Evolutionary conservation across 1,140 invertebrate genomes (phyloP).

Genomic region (Metaphire vulgaris): DNA sequence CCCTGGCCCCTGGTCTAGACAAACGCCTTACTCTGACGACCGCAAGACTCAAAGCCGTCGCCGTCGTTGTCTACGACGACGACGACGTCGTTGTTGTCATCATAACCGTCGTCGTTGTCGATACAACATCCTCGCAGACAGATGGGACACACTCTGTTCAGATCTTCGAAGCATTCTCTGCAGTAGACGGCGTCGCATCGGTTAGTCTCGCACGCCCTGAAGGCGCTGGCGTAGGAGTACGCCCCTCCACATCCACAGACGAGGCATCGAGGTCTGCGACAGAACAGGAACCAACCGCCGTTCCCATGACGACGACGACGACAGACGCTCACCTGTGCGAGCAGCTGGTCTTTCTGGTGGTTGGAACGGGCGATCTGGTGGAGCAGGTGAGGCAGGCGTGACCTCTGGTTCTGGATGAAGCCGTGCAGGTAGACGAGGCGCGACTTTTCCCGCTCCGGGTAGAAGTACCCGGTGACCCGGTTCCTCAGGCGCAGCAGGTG

Average conservation of each 20-base stretch:
- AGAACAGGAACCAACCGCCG: not conserved
- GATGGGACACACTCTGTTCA: slow-evolving; percentile 27
- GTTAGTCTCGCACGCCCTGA: slow-evolving; percentile 20
- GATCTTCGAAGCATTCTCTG: slow-evolving; percentile 23
- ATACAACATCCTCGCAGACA: slow-evolving; percentile 15
- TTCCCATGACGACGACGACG: not conserved
- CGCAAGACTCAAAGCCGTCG: not conserved
- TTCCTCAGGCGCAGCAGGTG: slow-evolving; percentile 29
- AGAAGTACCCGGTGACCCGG: slow-evolving; percentile 27
- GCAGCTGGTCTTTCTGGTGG: slow-evolving; percentile 11
- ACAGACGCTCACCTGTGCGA: not conserved
- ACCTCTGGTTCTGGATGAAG: slow-evolving; percentile 18
- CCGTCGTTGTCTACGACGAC: not conserved
- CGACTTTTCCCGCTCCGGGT: slow-evolving; percentile 25
- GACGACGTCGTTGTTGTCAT: not conserved
- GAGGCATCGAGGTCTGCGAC: not conserved
- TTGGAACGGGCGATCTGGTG: slow-evolving; percentile 10
- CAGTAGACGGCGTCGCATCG: slow-evolving; percentile 25
- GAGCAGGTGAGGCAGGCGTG: slow-evolving; percentile 14
- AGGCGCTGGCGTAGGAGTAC: too few relatives aligned
- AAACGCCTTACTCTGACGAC: not conserved
- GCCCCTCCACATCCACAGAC: not conserved
- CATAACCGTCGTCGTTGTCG: slow-evolving; percentile 8
- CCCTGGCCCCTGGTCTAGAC: too few relatives aligned
- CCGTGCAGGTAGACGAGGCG: slow-evolving; percentile 28